Evolutionary conservation across 37 sponge, comb jelly and placozoan genomes (phyloP).

Genomic region (Oopsacas minuta): DNA sequence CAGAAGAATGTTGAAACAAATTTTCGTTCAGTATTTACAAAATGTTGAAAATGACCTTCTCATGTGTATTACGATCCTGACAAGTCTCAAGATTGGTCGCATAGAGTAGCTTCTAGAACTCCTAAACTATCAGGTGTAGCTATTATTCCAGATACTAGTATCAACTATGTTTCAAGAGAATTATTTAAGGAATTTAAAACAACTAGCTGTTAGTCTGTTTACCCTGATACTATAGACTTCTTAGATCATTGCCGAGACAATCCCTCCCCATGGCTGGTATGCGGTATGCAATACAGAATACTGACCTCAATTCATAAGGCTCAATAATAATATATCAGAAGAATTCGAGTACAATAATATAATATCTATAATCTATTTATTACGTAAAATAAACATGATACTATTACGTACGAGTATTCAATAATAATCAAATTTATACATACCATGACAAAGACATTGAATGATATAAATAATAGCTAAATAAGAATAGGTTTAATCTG

Average conservation of each 20-base stretch:
- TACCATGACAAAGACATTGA: no score
- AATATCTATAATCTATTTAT: no score
- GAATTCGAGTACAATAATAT: no score
- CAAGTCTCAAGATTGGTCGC: neutral
- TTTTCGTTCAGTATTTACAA: slow-evolving; percentile 10
- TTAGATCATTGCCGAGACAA: neutral
- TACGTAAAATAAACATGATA: no score
- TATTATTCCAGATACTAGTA: neutral
- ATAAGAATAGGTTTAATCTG: neutral
- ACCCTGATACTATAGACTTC: neutral
- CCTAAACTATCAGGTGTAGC: neutral
- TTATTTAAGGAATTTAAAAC: neutral
- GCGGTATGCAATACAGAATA: no score
- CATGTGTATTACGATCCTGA: neutral
- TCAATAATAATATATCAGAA: no score
- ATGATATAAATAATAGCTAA: neutral
- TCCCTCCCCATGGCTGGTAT: neutral
- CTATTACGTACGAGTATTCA: no score
- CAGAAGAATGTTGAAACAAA: neutral
- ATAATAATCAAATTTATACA: no score
- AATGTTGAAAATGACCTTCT: neutral
- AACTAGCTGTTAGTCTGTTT: neutral
- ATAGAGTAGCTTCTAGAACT: neutral
- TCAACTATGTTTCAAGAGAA: neutral
- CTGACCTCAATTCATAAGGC: no score